These are phyloP conservation scores for Corydoras maculifer DNA, from an alignment of 2,113 vertebrate species.

Conservation along the genomic window DNA sequence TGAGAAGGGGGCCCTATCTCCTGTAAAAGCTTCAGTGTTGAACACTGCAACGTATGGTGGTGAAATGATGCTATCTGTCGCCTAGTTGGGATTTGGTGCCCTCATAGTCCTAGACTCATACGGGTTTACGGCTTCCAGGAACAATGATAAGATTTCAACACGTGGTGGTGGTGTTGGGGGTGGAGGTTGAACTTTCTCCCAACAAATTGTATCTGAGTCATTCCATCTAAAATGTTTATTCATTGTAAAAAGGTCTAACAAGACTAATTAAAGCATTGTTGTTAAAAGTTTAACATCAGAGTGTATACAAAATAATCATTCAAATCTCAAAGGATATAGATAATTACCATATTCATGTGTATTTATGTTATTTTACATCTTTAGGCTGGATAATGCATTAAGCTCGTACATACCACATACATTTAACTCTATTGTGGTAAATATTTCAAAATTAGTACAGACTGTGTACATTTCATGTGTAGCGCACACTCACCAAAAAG, in stretches of 20 bases:
- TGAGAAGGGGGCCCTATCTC: background rate
- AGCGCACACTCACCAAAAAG: too few relatives aligned
- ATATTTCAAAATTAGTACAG: too few relatives aligned
- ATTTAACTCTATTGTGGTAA: too few relatives aligned
- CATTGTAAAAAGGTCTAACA: background rate
- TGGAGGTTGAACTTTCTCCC: slow-evolving; percentile 1
- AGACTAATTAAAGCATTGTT: background rate
- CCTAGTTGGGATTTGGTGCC: background rate
- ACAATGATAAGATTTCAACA: slow-evolving; percentile 26
- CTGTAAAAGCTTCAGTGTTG: background rate
- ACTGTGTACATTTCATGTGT: too few relatives aligned
- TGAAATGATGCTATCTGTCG: slow-evolving; percentile 42
- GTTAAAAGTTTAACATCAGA: too few relatives aligned
- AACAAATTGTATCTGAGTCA: background rate
- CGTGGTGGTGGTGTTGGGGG: background rate
- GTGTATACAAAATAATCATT: too few relatives aligned
- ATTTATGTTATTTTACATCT: too few relatives aligned
- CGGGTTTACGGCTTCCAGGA: slow-evolving; percentile 3
- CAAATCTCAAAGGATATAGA: too few relatives aligned
- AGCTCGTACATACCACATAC: too few relatives aligned
- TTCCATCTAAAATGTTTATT: background rate
- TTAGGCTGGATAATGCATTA: too few relatives aligned
- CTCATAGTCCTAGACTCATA: slow-evolving; percentile 24
- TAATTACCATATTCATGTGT: too few relatives aligned
- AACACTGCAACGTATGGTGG: slow-evolving; percentile 9